Evolutionary conservation across 2,113 vertebrate genomes (phyloP).

Genomic region (Indicator maculatus): DNA sequence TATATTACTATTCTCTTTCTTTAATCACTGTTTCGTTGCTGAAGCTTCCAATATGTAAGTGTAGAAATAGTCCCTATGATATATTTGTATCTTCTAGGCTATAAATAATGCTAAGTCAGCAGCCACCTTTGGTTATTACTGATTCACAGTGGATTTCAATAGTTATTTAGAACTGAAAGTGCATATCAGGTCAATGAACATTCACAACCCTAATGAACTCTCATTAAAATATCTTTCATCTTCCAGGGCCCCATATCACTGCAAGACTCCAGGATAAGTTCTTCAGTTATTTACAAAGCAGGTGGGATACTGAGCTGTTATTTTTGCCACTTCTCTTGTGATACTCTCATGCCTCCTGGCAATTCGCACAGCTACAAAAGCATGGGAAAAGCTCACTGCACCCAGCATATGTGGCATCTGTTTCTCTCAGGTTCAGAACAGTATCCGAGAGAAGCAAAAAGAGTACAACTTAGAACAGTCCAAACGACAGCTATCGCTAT

Average conservation of each 20-base stretch:
- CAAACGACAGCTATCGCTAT: background rate
- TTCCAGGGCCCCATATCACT: background rate
- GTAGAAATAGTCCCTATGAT: background rate
- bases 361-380: background rate
- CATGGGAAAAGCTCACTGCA: accelerated
- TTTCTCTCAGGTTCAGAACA: background rate
- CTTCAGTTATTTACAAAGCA: background rate
- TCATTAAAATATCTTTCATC: background rate
- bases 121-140: background rate
- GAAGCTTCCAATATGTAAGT: background rate
- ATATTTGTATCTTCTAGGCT: background rate
- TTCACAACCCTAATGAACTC: background rate
- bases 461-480: background rate
- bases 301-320: background rate
- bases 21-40: background rate
- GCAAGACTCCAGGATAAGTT: background rate
- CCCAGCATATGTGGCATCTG: background rate
- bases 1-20: background rate
- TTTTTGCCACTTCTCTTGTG: background rate
- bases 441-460: background rate
- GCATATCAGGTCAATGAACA: background rate
- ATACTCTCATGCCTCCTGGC: background rate
- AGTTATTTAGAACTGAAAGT: slow-evolving; percentile 2
- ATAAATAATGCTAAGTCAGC: slow-evolving; percentile 23
- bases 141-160: background rate